Percentiles rank a stretch among this genome's conserved stretches.
Evolutionary conservation across 2,113 vertebrate genomes (phyloP).

Genomic region (Labrus mixtus): DNA sequence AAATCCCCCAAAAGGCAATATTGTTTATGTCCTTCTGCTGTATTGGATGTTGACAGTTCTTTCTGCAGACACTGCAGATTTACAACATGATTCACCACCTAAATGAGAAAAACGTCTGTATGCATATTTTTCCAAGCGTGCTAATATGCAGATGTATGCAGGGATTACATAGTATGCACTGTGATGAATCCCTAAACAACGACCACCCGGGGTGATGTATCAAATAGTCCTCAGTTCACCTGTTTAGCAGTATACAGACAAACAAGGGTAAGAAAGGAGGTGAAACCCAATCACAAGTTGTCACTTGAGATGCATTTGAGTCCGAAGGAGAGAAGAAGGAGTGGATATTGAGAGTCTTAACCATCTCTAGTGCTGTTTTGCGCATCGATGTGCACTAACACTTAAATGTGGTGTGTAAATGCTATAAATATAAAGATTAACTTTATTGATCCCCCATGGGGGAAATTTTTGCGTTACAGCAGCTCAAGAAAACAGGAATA

Average conservation of each 20-base stretch:
- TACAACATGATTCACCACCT: not conserved
- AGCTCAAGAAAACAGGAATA: too few species aligned
- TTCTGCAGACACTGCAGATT: not conserved
- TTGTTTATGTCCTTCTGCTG: not conserved
- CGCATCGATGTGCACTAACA: not conserved
- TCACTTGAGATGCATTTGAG: slow-evolving; percentile 40
- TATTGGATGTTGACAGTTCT: not conserved
- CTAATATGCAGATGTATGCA: too few species aligned
- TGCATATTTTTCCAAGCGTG: not conserved
- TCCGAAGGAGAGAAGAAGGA: slow-evolving; percentile 5
- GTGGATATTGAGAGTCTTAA: not conserved
- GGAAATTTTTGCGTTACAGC: too few species aligned
- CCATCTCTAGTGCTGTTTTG: not conserved
- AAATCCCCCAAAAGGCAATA: not conserved
- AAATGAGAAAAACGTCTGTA: not conserved
- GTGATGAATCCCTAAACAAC: not conserved
- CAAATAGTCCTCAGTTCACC: not conserved
- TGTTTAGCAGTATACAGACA: slow-evolving; percentile 4
- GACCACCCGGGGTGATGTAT: not conserved
- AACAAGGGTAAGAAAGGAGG: slow-evolving; percentile 1
- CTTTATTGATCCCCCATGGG: too few species aligned
- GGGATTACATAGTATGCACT: not conserved
- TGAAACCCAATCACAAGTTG: slow-evolving; percentile 39
- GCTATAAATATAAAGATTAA: not conserved
- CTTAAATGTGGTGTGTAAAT: not conserved